Evolutionary conservation across 2,797 vertebrate genomes (phyloP).

Genomic region (Ptychadena robeensis): DNA sequence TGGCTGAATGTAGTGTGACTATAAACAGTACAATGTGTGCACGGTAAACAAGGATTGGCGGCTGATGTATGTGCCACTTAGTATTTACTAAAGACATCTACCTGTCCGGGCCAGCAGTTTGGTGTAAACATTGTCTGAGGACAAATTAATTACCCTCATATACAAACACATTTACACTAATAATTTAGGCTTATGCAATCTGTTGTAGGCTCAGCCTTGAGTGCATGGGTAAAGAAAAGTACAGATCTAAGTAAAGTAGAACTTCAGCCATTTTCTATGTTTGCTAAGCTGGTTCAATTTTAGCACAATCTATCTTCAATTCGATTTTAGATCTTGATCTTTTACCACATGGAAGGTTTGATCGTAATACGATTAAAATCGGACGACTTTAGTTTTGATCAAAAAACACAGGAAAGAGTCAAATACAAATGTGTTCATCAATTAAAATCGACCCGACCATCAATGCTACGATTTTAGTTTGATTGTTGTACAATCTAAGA

Average conservation of each 20-base stretch:
- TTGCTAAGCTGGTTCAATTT: too few species aligned
- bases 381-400: too few species aligned
- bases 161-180: not conserved
- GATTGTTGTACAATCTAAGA: too few species aligned
- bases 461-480: too few species aligned
- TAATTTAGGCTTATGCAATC: not conserved
- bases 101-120: constrained; percentile 43
- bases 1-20: constrained; percentile 36
- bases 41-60: constrained; percentile 31
- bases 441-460: too few species aligned
- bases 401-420: too few species aligned
- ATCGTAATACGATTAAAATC: too few species aligned
- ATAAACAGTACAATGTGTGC: constrained; percentile 43
- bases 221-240: not conserved
- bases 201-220: not conserved
- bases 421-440: too few species aligned
- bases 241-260: not conserved
- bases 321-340: too few species aligned
- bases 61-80: constrained; percentile 19
- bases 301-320: too few species aligned
- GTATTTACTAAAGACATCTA: constrained; percentile 44
- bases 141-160: constrained; percentile 22
- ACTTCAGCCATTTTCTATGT: too few species aligned
- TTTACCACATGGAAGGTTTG: too few species aligned
- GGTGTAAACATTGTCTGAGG: constrained; percentile 20